Conservation (phyloP, 2,113 vertebrate genomes). For the Clinocottus analis region DNA sequence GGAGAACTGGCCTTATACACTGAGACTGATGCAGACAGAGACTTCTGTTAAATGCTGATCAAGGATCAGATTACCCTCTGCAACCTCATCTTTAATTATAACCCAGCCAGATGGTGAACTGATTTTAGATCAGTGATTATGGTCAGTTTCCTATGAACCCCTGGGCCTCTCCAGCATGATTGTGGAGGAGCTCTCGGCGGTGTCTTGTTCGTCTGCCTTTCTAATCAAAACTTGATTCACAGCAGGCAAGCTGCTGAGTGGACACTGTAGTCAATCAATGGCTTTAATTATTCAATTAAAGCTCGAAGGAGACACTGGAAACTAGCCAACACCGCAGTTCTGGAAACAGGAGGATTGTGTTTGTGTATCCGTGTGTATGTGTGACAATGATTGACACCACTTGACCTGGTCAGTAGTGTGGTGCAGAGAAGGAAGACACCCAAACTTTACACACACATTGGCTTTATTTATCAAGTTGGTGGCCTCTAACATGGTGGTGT, state of each 20-base stretch:
- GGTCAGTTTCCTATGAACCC: slow-evolving; percentile 60
- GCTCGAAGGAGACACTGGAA: slow-evolving; percentile 64
- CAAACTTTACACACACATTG: slow-evolving; percentile 23
- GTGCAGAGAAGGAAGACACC: slow-evolving; percentile 17
- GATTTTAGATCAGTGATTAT: slow-evolving; percentile 67
- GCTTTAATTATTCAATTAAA: slow-evolving; percentile 81
- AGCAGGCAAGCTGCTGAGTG: slow-evolving; percentile 68
- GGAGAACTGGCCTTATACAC: not conserved
- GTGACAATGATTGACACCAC: slow-evolving; percentile 23
- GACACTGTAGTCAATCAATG: slow-evolving; percentile 78
- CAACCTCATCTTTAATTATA: slow-evolving; percentile 62
- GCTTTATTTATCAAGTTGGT: slow-evolving; percentile 29
- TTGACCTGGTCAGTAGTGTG: slow-evolving; percentile 41
- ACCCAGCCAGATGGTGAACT: slow-evolving; percentile 61
- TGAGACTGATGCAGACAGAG: slow-evolving; percentile 25
- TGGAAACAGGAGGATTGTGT: slow-evolving; percentile 40
- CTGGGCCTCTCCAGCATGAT: slow-evolving; percentile 40
- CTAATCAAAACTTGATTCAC: slow-evolving; percentile 70
- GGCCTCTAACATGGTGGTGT: slow-evolving; percentile 10
- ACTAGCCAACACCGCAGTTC: slow-evolving; percentile 44
- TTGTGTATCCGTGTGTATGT: not conserved
- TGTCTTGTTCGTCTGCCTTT: slow-evolving; percentile 55
- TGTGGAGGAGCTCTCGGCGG: slow-evolving; percentile 37
- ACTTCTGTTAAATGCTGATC: slow-evolving; percentile 58
- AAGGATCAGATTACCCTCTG: slow-evolving; percentile 62